phyloP scores from a whole-genome alignment of 2,797 vertebrate genomes.

The Mormyrops boulengeri region DNA sequence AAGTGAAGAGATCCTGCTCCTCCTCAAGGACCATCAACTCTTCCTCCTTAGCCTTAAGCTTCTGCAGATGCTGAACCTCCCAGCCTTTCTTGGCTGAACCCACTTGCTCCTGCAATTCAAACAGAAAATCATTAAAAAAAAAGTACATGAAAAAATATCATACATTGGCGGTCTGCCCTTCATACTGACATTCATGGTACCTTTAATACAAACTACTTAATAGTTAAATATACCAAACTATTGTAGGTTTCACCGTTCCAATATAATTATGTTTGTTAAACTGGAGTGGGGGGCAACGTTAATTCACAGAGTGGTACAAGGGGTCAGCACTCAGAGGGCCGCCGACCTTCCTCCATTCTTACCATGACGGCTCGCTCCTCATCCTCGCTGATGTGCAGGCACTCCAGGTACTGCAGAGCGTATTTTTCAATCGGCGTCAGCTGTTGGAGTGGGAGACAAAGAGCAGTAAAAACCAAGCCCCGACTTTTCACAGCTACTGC shows the following conservation, averaged over 20 bases:
- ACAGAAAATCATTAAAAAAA: background rate
- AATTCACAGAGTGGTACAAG: background rate
- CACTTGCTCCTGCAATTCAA: slow-evolving; percentile 56
- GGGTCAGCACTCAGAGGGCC: background rate
- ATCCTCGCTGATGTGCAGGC: slow-evolving; percentile 69
- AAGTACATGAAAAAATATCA: background rate
- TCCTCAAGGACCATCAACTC: slow-evolving; percentile 65
- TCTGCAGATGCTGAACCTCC: slow-evolving; percentile 75
- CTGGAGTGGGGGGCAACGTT: background rate
- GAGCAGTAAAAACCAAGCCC: background rate
- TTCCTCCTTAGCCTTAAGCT: slow-evolving; percentile 66
- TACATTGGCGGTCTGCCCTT: background rate
- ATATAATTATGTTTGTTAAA: background rate
- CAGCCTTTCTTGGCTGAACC: slow-evolving; percentile 72
- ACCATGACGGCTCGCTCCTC: slow-evolving; percentile 67
- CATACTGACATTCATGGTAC: background rate
- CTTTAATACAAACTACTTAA: background rate
- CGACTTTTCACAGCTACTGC: background rate
- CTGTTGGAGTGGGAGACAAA: slow-evolving; percentile 46
- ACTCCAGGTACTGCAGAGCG: slow-evolving; percentile 85
- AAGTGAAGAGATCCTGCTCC: slow-evolving; percentile 83
- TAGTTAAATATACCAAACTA: background rate
- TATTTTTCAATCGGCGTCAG: slow-evolving; percentile 90
- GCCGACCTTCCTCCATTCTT: slow-evolving; percentile 23
- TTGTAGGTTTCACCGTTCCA: background rate